These are phyloP conservation scores for Antheraea yamamai DNA, from an alignment of 2,888 invertebrate genomes.

Conservation along the genomic window DNA sequence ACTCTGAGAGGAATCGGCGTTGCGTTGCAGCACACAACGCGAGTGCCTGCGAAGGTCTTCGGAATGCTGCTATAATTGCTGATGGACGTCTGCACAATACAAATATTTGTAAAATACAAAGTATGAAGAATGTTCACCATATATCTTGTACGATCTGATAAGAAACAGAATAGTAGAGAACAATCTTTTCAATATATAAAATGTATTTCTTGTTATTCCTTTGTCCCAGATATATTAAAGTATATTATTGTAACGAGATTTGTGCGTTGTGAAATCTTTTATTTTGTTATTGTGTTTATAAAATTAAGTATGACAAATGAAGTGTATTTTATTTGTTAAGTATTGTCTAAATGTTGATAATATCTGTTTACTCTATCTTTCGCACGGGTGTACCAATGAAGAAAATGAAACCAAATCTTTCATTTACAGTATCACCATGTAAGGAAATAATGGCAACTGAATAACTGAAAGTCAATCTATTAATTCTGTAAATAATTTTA, in stretches of 20 bases:
- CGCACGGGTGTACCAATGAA: too few species aligned
- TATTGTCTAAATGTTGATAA: neutral
- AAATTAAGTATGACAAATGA: neutral
- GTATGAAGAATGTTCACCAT: neutral
- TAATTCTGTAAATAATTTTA: too few species aligned
- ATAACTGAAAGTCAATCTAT: too few species aligned
- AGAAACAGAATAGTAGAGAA: neutral
- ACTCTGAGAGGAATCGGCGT: conserved; percentile 68
- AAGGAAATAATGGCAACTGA: too few species aligned
- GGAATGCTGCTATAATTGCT: conserved; percentile 84
- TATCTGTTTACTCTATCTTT: too few species aligned
- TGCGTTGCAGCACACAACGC: conserved; percentile 81
- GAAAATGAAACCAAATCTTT: too few species aligned
- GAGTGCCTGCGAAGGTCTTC: conserved; percentile 83
- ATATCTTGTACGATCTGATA: neutral
- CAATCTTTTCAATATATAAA: neutral
- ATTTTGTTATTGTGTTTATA: neutral
- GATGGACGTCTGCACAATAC: conserved; percentile 78
- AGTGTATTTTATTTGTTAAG: neutral
- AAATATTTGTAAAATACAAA: neutral
- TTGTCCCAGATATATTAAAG: neutral
- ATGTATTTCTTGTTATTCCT: neutral
- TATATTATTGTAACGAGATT: neutral
- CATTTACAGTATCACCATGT: too few species aligned
- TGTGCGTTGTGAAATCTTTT: neutral